These are phyloP conservation scores for Hermetia illucens DNA, from an alignment of 1,140 invertebrate species.

Conservation along the genomic window DNA sequence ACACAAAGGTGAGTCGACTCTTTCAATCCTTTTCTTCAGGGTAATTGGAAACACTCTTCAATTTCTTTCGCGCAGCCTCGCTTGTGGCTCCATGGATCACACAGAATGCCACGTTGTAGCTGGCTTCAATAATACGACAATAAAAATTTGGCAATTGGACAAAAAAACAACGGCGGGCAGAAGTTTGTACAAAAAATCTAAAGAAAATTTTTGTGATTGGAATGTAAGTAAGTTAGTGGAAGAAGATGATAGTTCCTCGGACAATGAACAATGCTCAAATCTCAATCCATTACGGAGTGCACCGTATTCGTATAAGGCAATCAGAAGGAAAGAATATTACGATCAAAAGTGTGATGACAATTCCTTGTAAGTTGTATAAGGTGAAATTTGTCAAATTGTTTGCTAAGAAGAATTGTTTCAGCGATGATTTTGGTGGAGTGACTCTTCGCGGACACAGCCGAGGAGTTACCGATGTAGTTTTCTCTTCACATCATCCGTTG, in stretches of 20 bases:
- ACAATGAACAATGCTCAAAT: not conserved
- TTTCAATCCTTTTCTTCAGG: not conserved
- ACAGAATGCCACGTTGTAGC: slow-evolving; percentile 24
- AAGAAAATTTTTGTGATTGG: slow-evolving; percentile 19
- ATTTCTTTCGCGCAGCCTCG: slow-evolving; percentile 9
- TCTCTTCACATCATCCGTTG: slow-evolving; percentile 39
- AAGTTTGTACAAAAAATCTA: slow-evolving; percentile 16
- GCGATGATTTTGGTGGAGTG: slow-evolving; percentile 36
- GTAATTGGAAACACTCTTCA: not conserved
- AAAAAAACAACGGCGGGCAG: slow-evolving; percentile 18
- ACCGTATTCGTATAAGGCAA: not conserved
- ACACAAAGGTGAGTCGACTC: slow-evolving; percentile 10
- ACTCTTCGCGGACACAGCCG: slow-evolving; percentile 55
- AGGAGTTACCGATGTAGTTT: slow-evolving; percentile 55
- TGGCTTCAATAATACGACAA: slow-evolving; percentile 22
- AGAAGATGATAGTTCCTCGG: slow-evolving; percentile 9
- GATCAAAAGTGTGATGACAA: slow-evolving; percentile 19
- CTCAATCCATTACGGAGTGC: not conserved
- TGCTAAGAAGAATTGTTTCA: slow-evolving; percentile 9
- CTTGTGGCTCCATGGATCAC: slow-evolving; percentile 16
- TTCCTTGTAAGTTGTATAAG: slow-evolving; percentile 15
- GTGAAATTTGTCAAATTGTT: not conserved
- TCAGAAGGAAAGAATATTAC: not conserved
- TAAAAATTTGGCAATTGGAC: slow-evolving; percentile 27
- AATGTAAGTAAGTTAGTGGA: slow-evolving; percentile 16